Percentiles rank a stretch among this genome's conserved stretches.
Evolutionary conservation across 2,113 vertebrate species (phyloP).

Genomic region (Theristicus caerulescens): DNA sequence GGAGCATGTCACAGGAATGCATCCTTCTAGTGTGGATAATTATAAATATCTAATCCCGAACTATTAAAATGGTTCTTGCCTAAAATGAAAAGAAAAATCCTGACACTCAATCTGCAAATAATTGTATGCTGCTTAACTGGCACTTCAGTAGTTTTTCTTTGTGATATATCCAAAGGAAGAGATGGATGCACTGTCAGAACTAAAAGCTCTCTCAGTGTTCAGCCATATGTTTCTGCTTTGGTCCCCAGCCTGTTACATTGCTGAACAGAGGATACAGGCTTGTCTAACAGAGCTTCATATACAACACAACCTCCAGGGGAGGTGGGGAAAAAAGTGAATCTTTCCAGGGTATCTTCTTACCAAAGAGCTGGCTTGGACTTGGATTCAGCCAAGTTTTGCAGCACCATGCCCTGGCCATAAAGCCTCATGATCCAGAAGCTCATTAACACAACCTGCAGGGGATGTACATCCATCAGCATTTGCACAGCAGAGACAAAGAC

Average conservation of each 20-base stretch:
- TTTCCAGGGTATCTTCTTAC: neutral
- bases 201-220: neutral
- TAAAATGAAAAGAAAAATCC: neutral
- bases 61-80: neutral
- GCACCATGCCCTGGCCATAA: neutral
- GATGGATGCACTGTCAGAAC: constrained; percentile 36
- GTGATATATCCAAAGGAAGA: neutral
- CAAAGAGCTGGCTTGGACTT: neutral
- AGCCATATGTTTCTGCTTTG: constrained; percentile 46
- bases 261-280: neutral
- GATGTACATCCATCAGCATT: neutral
- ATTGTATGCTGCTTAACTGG: neutral
- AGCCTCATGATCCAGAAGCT: neutral
- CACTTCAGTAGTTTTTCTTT: constrained; percentile 1
- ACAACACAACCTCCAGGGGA: neutral
- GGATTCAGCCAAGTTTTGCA: neutral
- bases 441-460: neutral
- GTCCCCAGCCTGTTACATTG: neutral
- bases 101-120: constrained; percentile 21
- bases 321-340: neutral
- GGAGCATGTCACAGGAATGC: neutral
- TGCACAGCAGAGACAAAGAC: neutral
- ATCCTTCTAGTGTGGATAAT: neutral
- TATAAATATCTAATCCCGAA: neutral
- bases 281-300: neutral